Conservation (phyloP, 2,888 invertebrate species). For the Campopleginae sp. region DNA sequence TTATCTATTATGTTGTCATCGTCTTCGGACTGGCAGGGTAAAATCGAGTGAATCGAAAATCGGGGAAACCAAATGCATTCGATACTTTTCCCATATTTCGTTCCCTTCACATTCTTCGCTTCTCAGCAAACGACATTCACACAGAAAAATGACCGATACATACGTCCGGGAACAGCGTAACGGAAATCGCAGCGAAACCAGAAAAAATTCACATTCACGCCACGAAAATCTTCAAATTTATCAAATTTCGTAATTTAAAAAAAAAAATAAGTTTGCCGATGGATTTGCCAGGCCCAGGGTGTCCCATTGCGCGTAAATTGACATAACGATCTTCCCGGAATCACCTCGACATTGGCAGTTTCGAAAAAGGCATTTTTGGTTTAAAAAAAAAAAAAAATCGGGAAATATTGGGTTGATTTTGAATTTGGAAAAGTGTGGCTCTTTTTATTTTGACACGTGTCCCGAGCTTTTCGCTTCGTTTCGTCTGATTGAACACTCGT, state of each 20-base stretch:
- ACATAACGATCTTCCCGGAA: slow-evolving; percentile 47
- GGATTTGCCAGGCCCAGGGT: neutral
- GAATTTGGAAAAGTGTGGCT: neutral
- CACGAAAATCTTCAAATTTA: neutral
- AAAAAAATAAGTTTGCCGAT: neutral
- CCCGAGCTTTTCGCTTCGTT: slow-evolving; percentile 20
- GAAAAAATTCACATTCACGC: slow-evolving; percentile 1
- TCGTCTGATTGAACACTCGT: slow-evolving; percentile 59
- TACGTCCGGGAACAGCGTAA: neutral
- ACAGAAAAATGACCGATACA: neutral
- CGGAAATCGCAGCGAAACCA: neutral
- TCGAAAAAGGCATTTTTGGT: neutral
- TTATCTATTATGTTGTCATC: neutral
- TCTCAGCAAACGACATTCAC: neutral
- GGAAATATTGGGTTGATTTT: slow-evolving; percentile 8
- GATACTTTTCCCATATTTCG: neutral
- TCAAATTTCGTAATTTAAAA: neutral
- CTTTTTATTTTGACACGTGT: slow-evolving; percentile 34
- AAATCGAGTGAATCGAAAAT: too few species aligned
- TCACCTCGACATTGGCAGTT: slow-evolving; percentile 43
- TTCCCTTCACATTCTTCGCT: neutral
- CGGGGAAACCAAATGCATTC: too few species aligned
- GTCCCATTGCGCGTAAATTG: neutral
- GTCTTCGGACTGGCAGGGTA: neutral
- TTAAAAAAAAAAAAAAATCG: slow-evolving; percentile 6